Base-by-base conservation (phyloP, 2,888 invertebrate genomes). In the Megamerina dolium region DNA sequence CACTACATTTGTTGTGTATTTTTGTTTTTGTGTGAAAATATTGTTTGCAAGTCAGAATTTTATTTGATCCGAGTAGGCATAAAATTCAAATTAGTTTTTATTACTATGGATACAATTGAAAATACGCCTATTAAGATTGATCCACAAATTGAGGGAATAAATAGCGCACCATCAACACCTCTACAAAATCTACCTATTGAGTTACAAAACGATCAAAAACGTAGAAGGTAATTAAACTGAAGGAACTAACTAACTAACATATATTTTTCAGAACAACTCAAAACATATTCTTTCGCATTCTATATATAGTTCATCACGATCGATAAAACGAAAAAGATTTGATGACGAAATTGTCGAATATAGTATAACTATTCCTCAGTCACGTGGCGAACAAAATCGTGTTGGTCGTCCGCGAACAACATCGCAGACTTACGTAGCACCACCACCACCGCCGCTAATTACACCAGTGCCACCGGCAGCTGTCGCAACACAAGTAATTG, bases 331-430 rank as follows among this genome's bases (percentile, higher is more conserved):
- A 1, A 85, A 90, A 59, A 87, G 94, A 57, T 96, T 96, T 73
- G 96, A 96, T 66, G 96, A 96, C 77, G 96, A 97, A 73, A 75
- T 96, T 45, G 95, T 96, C 0, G 95, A 96, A 44, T 91, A 89
- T 54, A 90, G 89, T 67, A 73, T 87, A 45, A 82, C 84, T 37
- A 72, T 82, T 56, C 80, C 82, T 0, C 82, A 76, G 41, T 64
- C 63, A 5, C 60, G 62, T 6, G 48, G 59, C 4, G 66, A 68
- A 45, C 54, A 57, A 5, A 60, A 49, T 34, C 60, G 69, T 17
- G 49, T 55, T 2, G 67, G 57, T 13, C 58, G 72, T 12, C 73
- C 76, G 1, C 76, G 77, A 42, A 75, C 76, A 3, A 68, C 75
- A 37, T 74, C 77, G 0, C 79, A 78, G 48, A 68, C 74, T 32